Evolutionary conservation across 2,888 invertebrate genomes (phyloP).

Genomic region (Stenchaetothrips biformis): DNA sequence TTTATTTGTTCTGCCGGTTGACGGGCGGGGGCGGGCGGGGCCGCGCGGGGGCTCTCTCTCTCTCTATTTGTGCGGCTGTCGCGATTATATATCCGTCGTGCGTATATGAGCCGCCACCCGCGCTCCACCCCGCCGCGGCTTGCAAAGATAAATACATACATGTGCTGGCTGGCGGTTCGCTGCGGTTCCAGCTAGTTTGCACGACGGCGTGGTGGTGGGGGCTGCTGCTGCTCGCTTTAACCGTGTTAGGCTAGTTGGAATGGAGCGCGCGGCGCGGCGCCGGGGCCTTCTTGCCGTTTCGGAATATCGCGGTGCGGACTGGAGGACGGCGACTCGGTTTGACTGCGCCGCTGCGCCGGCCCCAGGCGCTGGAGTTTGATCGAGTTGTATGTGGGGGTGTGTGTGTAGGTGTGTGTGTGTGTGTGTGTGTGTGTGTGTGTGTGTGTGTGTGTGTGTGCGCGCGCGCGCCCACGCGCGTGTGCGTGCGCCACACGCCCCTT

Average conservation of each 20-base stretch:
- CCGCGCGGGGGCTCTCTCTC: neutral
- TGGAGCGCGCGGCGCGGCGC: neutral
- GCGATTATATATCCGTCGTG: constrained; percentile 18
- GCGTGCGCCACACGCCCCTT: too few relatives aligned
- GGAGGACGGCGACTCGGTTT: too few relatives aligned
- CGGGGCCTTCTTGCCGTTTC: neutral
- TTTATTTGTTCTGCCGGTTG: neutral
- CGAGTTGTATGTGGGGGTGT: neutral
- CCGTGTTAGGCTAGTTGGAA: neutral
- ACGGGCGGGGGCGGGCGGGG: neutral
- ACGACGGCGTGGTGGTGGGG: neutral
- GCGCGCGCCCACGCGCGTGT: too few relatives aligned
- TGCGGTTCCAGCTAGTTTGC: neutral
- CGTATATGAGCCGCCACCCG: too few relatives aligned
- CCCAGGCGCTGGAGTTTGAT: neutral
- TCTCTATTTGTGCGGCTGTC: constrained; percentile 1
- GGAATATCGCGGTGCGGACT: neutral
- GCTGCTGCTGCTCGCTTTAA: neutral
- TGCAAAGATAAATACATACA: neutral
- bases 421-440: neutral
- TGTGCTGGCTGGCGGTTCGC: neutral
- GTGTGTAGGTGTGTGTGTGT: neutral
- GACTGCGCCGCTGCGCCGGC: too few relatives aligned
- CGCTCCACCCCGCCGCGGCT: neutral
- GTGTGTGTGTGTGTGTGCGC: too few relatives aligned